Percentiles rank a stretch among this genome's conserved stretches.
phyloP scores from a whole-genome alignment of 2,113 vertebrate genomes.

The Desmodus rotundus region DNA sequence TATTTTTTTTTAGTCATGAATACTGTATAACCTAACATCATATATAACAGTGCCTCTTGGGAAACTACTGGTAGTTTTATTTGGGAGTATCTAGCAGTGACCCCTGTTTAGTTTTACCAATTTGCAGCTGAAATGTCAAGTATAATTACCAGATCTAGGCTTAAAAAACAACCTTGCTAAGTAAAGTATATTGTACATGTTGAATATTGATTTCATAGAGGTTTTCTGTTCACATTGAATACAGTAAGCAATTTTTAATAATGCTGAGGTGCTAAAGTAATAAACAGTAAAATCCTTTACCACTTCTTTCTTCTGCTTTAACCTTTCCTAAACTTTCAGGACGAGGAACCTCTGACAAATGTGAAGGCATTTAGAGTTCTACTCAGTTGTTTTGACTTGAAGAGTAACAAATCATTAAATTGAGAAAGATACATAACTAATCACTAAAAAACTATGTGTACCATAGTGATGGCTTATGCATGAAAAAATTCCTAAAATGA shows the following conservation, averaged over 20 bases:
- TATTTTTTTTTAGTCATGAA: neutral
- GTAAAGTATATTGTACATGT: neutral
- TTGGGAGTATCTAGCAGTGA: neutral
- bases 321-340: neutral
- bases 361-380: neutral
- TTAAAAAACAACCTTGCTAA: neutral
- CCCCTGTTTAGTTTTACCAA: conserved; percentile 1
- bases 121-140: neutral
- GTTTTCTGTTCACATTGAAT: neutral
- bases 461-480: neutral
- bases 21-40: neutral
- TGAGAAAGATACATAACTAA: neutral
- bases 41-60: neutral
- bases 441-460: neutral
- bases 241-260: neutral
- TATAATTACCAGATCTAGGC: neutral
- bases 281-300: neutral
- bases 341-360: neutral
- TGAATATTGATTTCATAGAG: neutral
- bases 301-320: neutral
- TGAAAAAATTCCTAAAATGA: neutral
- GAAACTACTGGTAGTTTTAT: neutral
- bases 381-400: conserved; percentile 24
- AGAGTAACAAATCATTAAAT: conserved; percentile 6
- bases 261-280: neutral